Base-by-base conservation (phyloP, 2,888 invertebrate genomes). In the Lordiphosa fenestrarum region DNA sequence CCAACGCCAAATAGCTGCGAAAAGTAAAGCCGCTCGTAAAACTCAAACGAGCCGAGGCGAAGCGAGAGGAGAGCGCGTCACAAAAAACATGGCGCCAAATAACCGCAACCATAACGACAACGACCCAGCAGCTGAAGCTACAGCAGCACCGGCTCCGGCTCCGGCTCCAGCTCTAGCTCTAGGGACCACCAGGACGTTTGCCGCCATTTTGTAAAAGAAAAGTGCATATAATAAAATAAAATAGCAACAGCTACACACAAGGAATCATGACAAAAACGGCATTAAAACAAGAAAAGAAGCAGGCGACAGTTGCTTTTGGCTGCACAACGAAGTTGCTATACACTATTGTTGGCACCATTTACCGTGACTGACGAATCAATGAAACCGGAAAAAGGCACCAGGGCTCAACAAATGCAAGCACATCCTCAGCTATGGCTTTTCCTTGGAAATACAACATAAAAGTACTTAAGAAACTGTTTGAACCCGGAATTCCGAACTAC, bases 161-260 rank as follows among this genome's bases (percentile, higher is more conserved):
- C 15, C 15, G 10, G 12, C 38, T 36, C 6, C 15, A 3, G 19
- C 13, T 30, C 42, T 5, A 12, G 25, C 50, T 12, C 19, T 15
- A 48, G 66, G 61, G 30, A 30, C 30, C 30, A 30, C 30, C 30
- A 69, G 55, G 82, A 84, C 82, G 74, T 71, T 84, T 81, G 84
- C 84, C 78, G 84, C 80, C 80, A 80, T 80, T 80, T 80, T 80
- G 80, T 80, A 77, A 82, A 84, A 84, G 82, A 82, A 80, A 80
- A 84, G 82, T 80, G 80, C 80, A 80, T 80, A 80, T 80, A 80
- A 80, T 84, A 80, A 80, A 84, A 80, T 80, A 81, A 81, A 81
- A 56, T 66, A 78, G 50, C 73, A 77, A 68, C 71, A 68, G 41
- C 58, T 50, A 54, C 52, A 51, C 47, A 44, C 60, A 51, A 44